Percentiles rank a stretch among this genome's conserved stretches.
Evolutionary conservation across 2,113 vertebrate species (phyloP).

Genomic region (Rhombomys opimus): DNA sequence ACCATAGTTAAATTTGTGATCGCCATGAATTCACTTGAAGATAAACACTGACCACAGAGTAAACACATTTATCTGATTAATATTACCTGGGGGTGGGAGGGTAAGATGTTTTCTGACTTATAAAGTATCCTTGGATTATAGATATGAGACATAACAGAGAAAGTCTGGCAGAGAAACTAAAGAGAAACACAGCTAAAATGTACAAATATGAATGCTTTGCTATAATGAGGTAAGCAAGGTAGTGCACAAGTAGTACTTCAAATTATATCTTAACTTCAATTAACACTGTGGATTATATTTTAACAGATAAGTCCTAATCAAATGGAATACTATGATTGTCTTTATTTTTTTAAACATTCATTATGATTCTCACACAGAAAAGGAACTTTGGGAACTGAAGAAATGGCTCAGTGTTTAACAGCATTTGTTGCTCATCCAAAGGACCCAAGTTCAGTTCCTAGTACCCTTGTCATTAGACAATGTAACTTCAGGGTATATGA

Average conservation of each 20-base stretch:
- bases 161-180: neutral
- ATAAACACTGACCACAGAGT: slow-evolving; percentile 49
- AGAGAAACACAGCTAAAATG: neutral
- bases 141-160: neutral
- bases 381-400: neutral
- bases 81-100: neutral
- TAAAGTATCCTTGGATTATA: neutral
- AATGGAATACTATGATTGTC: neutral
- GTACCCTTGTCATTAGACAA: no score
- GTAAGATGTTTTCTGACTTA: slow-evolving; percentile 24
- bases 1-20: neutral
- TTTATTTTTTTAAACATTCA: neutral
- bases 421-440: neutral
- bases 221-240: neutral
- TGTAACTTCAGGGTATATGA: neutral
- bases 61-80: slow-evolving; percentile 18
- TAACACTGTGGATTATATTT: neutral
- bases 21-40: slow-evolving; percentile 31
- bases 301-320: neutral
- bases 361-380: neutral
- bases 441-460: neutral
- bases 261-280: neutral
- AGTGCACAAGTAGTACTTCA: neutral
- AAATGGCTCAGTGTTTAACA: neutral
- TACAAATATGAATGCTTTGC: neutral